Conservation (phyloP, 1,140 invertebrate species). For the Drosophila sp. region DNA sequence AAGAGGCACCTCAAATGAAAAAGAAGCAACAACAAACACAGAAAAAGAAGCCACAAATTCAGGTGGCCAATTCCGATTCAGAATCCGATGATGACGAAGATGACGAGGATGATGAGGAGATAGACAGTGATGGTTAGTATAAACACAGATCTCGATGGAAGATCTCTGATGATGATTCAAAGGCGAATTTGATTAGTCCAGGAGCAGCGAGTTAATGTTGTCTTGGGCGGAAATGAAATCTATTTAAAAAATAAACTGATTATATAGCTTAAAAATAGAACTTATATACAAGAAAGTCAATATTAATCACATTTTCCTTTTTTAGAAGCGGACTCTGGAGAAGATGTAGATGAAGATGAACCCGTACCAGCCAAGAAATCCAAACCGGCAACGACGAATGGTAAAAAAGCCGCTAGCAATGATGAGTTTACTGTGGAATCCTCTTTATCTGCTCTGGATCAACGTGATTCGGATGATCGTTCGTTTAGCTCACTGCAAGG, state of each 20-base stretch:
- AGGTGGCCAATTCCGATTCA: conserved; percentile 70
- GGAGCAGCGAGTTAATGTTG: conserved; percentile 63
- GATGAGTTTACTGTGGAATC: conserved; percentile 83
- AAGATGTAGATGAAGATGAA: conserved; percentile 48
- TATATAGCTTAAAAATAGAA: not conserved
- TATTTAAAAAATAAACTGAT: conserved; percentile 44
- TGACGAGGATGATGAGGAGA: conserved; percentile 11
- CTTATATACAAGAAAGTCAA: not conserved
- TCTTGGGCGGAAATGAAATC: conserved; percentile 48
- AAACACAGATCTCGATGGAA: not conserved
- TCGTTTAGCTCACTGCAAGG: conserved; percentile 87
- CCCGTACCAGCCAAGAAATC: conserved; percentile 58
- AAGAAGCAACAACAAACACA: conserved; percentile 50
- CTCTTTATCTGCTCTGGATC: conserved; percentile 83
- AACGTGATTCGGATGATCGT: conserved; percentile 86
- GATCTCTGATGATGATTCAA: conserved; percentile 59
- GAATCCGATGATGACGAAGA: conserved; percentile 57
- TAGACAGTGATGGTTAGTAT: conserved; percentile 38
- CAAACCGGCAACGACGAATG: conserved; percentile 42
- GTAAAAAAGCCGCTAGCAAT: conserved; percentile 33
- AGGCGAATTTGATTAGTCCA: conserved; percentile 73
- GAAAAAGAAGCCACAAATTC: conserved; percentile 65
- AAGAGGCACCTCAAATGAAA: conserved; percentile 46
- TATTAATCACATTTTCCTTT: not conserved
- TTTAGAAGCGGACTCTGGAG: conserved; percentile 42